Evolutionary conservation across 2,113 vertebrate species (phyloP).

Genomic region (Pseudorhombus dupliciocellatus): DNA sequence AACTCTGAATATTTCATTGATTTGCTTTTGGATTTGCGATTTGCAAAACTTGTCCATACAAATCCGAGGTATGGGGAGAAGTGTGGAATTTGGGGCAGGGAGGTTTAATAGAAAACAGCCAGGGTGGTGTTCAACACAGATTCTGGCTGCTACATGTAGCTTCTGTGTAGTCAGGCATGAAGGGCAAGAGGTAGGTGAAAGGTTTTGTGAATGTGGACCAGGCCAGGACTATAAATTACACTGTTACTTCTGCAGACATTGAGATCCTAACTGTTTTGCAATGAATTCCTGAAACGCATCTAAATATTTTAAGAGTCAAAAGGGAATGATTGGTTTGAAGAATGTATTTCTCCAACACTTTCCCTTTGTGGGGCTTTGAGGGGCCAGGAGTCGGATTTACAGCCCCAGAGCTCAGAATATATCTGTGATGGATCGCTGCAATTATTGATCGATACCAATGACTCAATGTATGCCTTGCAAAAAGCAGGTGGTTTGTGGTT

Average conservation of each 20-base stretch:
- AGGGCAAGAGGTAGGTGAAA: not conserved
- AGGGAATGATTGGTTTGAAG: slow-evolving; percentile 2
- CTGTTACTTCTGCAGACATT: not conserved
- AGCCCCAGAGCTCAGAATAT: slow-evolving; percentile 48
- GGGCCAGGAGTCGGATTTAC: slow-evolving; percentile 38
- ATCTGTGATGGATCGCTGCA: slow-evolving; percentile 51
- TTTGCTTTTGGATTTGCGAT: slow-evolving; percentile 19
- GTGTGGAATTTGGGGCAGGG: not conserved
- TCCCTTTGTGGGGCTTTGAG: slow-evolving; percentile 34
- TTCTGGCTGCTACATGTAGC: not conserved
- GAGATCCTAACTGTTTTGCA: not conserved
- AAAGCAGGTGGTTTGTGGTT: slow-evolving; percentile 34
- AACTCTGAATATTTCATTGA: slow-evolving; percentile 10
- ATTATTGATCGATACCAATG: slow-evolving; percentile 61
- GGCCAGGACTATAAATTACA: not conserved
- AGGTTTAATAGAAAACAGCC: slow-evolving; percentile 1
- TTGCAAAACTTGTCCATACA: slow-evolving; percentile 15
- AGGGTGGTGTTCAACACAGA: slow-evolving; percentile 1
- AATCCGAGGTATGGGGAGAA: slow-evolving; percentile 10
- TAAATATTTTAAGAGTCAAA: slow-evolving; percentile 1
- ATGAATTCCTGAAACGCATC: not conserved
- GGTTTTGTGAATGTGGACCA: not conserved
- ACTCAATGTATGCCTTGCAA: slow-evolving; percentile 43
- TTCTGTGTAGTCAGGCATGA: slow-evolving; percentile 7
- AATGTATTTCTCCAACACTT: slow-evolving; percentile 6